phyloP scores from a whole-genome alignment of 2,113 vertebrate genomes.

The Vanacampus margaritifer region DNA sequence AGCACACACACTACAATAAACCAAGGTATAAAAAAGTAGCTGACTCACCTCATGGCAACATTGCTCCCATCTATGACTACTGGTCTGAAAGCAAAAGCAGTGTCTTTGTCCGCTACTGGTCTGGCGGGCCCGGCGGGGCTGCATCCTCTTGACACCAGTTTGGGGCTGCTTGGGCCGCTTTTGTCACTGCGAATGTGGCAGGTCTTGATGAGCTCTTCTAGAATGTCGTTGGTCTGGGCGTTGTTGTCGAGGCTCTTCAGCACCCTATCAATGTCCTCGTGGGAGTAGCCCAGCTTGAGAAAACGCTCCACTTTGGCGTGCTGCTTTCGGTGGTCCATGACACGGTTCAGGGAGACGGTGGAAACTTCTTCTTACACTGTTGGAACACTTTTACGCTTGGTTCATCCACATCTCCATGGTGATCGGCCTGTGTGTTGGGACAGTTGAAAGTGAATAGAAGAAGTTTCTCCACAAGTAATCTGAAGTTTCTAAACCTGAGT shows the following conservation, averaged over 20 bases:
- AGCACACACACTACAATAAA: background rate
- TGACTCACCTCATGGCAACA: constrained; percentile 87
- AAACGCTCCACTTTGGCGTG: constrained; percentile 82
- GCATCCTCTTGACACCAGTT: constrained; percentile 75
- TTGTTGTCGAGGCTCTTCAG: constrained; percentile 77
- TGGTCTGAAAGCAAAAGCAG: constrained; percentile 61
- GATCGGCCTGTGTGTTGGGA: constrained; percentile 48
- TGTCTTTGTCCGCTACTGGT: constrained; percentile 25
- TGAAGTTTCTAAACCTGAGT: too few species aligned
- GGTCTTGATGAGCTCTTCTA: constrained; percentile 85
- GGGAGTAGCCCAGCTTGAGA: constrained; percentile 83
- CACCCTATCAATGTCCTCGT: constrained; percentile 77
- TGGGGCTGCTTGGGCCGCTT: constrained; percentile 39
- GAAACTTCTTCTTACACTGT: background rate
- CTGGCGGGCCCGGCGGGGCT: constrained; percentile 14
- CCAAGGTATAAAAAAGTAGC: background rate
- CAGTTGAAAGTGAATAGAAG: constrained; percentile 50
- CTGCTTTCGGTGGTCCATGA: constrained; percentile 66
- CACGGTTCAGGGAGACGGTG: background rate
- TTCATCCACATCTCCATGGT: constrained; percentile 54
- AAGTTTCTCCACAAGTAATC: constrained; percentile 18
- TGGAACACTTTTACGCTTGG: constrained; percentile 44
- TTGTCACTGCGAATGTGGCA: constrained; percentile 68
- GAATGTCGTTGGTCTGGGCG: constrained; percentile 85
- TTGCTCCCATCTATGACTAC: constrained; percentile 92